Evolutionary conservation across 2,888 invertebrate genomes (phyloP), one percentile per base, ranked within the genome.

Genomic region (Lasioglossum morio): DNA sequence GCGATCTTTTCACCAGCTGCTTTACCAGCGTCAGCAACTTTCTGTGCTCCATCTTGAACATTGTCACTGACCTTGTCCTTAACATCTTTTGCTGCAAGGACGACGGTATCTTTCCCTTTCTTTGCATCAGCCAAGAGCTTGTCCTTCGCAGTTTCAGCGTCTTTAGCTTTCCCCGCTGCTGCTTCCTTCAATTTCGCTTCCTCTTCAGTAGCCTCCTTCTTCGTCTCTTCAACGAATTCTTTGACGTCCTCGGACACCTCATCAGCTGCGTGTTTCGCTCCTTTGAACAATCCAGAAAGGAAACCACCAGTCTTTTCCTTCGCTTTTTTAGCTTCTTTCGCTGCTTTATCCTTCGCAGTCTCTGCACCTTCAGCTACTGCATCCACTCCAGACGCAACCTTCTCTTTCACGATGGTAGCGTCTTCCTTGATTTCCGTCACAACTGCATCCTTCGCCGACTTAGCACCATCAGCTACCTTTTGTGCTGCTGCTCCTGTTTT

Each of bases 391-490:
- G 84, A 43, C 0, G 78, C 70, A 16, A 84, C 27, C 8, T 83
- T 77, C 66, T 91, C 90, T n/a, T 60, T 92, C 23, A 84, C 91
- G 16, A 88, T 84, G 0, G 90, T 91, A 19, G 90, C 92, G 2
- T 87, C 89, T 57, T 93, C 91, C 46, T 92, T 92, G 0, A 88
- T 85, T 27, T 89, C 82, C 30, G 91, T 91, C 14, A 88, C 75
- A n/a, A 87, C 77, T 74, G 91, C 90, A n/a, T 80, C 94, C 85
- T 74, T 90, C 53, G 48, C 75, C 23, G 96, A 93, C 37, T 96
- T 82, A 0, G 69, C 48, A 69, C 63, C 72, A 0, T 46, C 48
- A 19, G 57, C 73, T 30, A 77, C n/a, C 0, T 40, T 69, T 12
- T 74, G 40, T 0, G 34, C 77, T 12, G 73, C 23, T 8, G 40